These are phyloP conservation scores for Eleginops maclovinus DNA, from an alignment of 2,113 vertebrate species.

Conservation along the genomic window DNA sequence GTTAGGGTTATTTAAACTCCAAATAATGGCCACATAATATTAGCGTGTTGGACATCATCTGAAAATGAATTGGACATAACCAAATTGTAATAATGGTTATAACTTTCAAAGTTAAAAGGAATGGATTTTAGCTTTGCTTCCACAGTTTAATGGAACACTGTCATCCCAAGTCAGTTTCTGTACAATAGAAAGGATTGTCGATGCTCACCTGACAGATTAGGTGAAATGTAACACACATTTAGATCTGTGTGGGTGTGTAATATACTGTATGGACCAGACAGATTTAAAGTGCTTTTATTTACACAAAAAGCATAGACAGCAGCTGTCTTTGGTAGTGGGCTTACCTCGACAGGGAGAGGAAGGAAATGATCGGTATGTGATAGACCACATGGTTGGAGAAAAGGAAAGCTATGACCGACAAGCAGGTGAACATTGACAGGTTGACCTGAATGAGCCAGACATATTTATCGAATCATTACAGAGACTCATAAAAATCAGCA, in stretches of 20 bases:
- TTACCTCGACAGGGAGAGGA: background rate
- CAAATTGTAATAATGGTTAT: constrained; percentile 25
- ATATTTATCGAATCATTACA: background rate
- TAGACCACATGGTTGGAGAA: background rate
- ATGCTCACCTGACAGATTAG: background rate
- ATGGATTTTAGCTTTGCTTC: background rate
- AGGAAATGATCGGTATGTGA: constrained; percentile 1
- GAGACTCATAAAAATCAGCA: background rate
- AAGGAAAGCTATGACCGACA: background rate
- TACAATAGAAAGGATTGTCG: background rate
- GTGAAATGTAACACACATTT: background rate
- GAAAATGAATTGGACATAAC: constrained; percentile 37
- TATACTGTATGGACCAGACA: constrained; percentile 4
- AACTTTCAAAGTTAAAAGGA: constrained; percentile 33
- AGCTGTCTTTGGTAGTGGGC: background rate
- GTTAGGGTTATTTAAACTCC: constrained; percentile 59
- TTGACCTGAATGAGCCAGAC: background rate
- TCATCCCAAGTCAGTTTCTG: background rate
- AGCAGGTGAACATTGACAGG: background rate
- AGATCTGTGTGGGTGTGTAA: no score
- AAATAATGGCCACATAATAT: constrained; percentile 42
- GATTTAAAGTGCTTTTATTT: background rate
- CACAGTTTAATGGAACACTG: constrained; percentile 24
- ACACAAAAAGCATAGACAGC: background rate
- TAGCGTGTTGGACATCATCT: constrained; percentile 31